These are phyloP conservation scores for Rhabdomys dilectus DNA, from an alignment of 2,113 vertebrate species.

Conservation along the genomic window DNA sequence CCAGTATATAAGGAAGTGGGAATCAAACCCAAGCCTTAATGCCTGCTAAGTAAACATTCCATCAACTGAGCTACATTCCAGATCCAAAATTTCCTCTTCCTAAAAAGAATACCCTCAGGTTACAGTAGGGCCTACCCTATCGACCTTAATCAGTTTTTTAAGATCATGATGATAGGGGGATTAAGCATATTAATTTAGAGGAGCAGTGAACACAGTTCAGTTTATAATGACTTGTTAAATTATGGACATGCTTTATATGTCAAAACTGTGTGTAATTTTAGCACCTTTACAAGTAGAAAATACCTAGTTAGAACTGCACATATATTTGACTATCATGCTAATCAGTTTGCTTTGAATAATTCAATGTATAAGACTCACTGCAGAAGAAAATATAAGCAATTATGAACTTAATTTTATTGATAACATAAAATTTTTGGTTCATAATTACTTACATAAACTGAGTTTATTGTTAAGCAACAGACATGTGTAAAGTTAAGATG, in stretches of 20 bases:
- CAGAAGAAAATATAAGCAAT: slow-evolving; percentile 32
- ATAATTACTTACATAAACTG: slow-evolving; percentile 39
- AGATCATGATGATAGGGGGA: not conserved
- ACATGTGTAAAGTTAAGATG: slow-evolving; percentile 39
- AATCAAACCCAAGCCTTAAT: not conserved
- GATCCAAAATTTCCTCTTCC: not conserved
- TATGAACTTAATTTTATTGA: slow-evolving; percentile 59
- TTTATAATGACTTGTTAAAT: not conserved
- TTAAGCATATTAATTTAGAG: not conserved
- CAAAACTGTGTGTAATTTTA: slow-evolving; percentile 17
- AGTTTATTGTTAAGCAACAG: slow-evolving; percentile 52
- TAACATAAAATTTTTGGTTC: slow-evolving; percentile 41
- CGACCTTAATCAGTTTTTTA: slow-evolving; percentile 37
- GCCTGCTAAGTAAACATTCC: no score
- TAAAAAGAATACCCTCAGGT: not conserved
- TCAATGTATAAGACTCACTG: not conserved
- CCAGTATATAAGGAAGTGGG: not conserved
- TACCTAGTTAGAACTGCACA: not conserved
- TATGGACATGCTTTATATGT: not conserved
- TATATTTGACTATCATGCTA: slow-evolving; percentile 47
- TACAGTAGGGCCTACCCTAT: not conserved
- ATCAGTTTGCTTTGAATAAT: slow-evolving; percentile 52
- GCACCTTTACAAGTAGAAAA: slow-evolving; percentile 23
- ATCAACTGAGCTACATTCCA: not conserved
- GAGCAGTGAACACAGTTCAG: not conserved